Percentiles rank a stretch among this genome's conserved stretches.
Evolutionary conservation across 2,797 vertebrate genomes (phyloP).

Genomic region (Etheostoma nigrum): DNA sequence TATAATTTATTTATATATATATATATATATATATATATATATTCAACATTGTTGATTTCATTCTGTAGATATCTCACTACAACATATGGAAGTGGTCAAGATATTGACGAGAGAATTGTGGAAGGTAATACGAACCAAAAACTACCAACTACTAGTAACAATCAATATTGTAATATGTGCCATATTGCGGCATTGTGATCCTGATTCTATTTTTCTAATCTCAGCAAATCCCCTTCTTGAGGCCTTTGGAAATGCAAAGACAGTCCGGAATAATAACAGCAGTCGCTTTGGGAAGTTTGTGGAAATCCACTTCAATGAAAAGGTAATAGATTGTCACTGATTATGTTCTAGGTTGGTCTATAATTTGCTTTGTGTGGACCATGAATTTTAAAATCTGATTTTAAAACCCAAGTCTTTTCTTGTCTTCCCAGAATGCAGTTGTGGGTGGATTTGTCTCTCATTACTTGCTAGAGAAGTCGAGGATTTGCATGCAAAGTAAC

Average conservation of each 20-base stretch:
- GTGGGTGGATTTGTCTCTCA: slow-evolving; percentile 99
- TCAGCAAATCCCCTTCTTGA: slow-evolving; percentile 97
- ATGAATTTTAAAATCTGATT: neutral
- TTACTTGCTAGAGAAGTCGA: slow-evolving; percentile 98
- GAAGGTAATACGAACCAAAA: slow-evolving; percentile 87
- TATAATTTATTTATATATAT: too few species aligned
- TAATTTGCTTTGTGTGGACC: neutral
- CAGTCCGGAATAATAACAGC: slow-evolving; percentile 98
- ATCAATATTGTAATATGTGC: neutral
- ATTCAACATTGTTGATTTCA: neutral
- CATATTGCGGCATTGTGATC: neutral
- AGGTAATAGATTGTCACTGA: slow-evolving; percentile 81
- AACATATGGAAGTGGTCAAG: slow-evolving; percentile 96
- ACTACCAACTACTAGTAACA: neutral
- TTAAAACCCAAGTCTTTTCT: neutral
- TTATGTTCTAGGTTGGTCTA: neutral
- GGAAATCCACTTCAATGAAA: slow-evolving; percentile 99
- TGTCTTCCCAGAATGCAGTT: slow-evolving; percentile 88
- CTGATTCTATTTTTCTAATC: slow-evolving; percentile 32
- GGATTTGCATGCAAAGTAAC: slow-evolving; percentile 97
- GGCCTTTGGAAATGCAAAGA: slow-evolving; percentile 99
- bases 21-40: neutral
- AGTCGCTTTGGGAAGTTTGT: slow-evolving; percentile 99
- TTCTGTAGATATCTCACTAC: slow-evolving; percentile 94
- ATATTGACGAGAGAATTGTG: slow-evolving; percentile 99